Evolutionary conservation across 92 coral and sea anemone species (phyloP), one percentile per base, ranked within the genome.

Genomic region (Galaxea fascicularis): DNA sequence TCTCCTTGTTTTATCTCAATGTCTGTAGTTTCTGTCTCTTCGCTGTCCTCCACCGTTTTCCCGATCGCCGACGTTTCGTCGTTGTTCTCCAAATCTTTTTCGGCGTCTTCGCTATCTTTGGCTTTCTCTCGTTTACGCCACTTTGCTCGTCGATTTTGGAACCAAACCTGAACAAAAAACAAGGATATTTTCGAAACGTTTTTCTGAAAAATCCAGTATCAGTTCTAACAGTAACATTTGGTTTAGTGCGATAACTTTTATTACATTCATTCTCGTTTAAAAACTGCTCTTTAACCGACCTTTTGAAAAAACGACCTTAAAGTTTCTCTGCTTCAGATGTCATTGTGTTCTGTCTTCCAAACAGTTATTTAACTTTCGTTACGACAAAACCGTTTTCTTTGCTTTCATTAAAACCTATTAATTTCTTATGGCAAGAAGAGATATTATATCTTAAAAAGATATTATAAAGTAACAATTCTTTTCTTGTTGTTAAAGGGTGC

Each of bases 91-190:
- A 85, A 81, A 31, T 62, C 90, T 75, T 87, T 87, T 52, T 92
- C 90, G 51, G 72, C 73, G 9, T 87, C 93, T 6, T 74, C 88
- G 13, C 86, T 86, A 31, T 59, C 89, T 76, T 83, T 90, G 5
- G 95, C 80, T 52, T 96, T 96, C 80, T 93, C 99, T 14, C 98
- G 90, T 73, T 96, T 96, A 16, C 99, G 88, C 99, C 99, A 96
- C 77, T 96, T 96, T 47, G 99, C 99, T 22, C 99, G 89, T 75
- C 99, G 84, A 89, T 96, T 96, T 71, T 96, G 99, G 71, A 96
- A 96, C 99, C 99, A 96, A 12, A 96, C 99, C 99, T 96, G 68
- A n/a, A 47, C 51, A 22, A 44, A 76, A 63, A 35, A 27, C 46
- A 63, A 11, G 24, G 18, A 18, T 11, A 59, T 13, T 62, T 41